Percentiles rank a stretch among this genome's conserved stretches.
phyloP scores from a whole-genome alignment of 1,140 invertebrate genomes.

The Procambarus clarkii region DNA sequence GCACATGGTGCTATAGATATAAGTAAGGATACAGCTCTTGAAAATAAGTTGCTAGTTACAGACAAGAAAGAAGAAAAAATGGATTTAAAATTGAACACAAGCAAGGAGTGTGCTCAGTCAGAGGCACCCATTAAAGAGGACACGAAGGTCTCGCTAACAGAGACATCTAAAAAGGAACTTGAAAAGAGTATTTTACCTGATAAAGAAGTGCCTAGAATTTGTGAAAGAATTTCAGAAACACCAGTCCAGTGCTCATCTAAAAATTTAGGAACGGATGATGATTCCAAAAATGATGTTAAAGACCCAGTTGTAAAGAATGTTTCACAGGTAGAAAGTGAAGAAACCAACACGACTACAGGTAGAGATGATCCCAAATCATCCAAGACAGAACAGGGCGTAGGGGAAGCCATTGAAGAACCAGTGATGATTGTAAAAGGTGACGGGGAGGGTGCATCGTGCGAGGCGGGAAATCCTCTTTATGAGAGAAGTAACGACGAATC shows the following conservation, averaged over 20 bases:
- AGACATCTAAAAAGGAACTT: background rate
- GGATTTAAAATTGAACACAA: background rate
- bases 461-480: slow-evolving; percentile 80
- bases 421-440: slow-evolving; percentile 84
- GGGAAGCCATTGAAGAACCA: slow-evolving; percentile 80
- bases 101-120: background rate
- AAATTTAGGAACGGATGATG: background rate
- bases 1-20: background rate
- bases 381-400: background rate
- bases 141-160: background rate
- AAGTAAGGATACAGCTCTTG: background rate
- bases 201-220: background rate
- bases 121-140: background rate
- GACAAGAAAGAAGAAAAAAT: slow-evolving; percentile 19
- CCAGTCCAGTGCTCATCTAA: background rate
- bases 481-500: slow-evolving; percentile 7
- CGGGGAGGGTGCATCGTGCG: slow-evolving; percentile 84
- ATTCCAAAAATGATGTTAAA: background rate
- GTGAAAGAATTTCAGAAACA: background rate
- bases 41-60: background rate
- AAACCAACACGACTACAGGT: background rate
- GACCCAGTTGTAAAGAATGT: background rate
- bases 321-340: background rate
- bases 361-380: background rate
- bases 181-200: background rate